These are phyloP conservation scores for Apostichopus parvimensis DNA, from an alignment of 35 echinoderm and acorn worm genomes.

Conservation along the genomic window DNA sequence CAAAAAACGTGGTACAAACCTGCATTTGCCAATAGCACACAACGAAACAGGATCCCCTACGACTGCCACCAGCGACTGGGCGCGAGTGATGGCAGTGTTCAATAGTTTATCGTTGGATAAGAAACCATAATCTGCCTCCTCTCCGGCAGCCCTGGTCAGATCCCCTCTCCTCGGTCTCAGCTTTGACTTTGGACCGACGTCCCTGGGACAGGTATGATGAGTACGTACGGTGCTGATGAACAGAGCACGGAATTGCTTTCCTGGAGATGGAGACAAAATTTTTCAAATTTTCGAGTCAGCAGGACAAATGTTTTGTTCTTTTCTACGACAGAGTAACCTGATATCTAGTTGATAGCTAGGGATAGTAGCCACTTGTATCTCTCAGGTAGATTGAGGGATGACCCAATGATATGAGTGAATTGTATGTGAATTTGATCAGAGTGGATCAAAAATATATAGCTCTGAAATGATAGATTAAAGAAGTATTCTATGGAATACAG, in stretches of 20 bases:
- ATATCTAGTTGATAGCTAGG: too few species aligned
- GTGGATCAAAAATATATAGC: too few species aligned
- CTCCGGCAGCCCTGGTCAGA: slow-evolving; percentile 58
- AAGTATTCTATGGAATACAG: too few species aligned
- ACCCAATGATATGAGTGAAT: too few species aligned
- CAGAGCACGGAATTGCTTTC: slow-evolving; percentile 95
- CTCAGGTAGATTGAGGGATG: too few species aligned
- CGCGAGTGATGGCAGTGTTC: slow-evolving; percentile 97
- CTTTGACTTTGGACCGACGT: slow-evolving; percentile 21
- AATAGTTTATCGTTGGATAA: slow-evolving; percentile 92
- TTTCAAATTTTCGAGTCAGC: too few species aligned
- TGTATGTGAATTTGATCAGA: too few species aligned
- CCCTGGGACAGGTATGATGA: slow-evolving; percentile 79
- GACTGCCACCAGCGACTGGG: slow-evolving; percentile 91
- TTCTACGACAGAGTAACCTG: too few species aligned
- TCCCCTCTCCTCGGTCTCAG: slow-evolving; percentile 30
- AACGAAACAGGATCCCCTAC: slow-evolving; percentile 88
- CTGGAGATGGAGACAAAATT: slow-evolving; percentile 53
- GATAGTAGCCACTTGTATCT: too few species aligned
- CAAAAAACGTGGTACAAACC: slow-evolving; percentile 20
- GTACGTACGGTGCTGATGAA: slow-evolving; percentile 99
- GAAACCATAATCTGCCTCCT: slow-evolving; percentile 93
- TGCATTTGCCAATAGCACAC: slow-evolving; percentile 94
- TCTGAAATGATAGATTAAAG: too few species aligned
- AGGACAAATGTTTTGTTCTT: too few species aligned